Percentiles rank a stretch among this genome's conserved stretches.
Conservation (phyloP, 1,140 invertebrate species). For the Rhopalosiphum maidis region DNA sequence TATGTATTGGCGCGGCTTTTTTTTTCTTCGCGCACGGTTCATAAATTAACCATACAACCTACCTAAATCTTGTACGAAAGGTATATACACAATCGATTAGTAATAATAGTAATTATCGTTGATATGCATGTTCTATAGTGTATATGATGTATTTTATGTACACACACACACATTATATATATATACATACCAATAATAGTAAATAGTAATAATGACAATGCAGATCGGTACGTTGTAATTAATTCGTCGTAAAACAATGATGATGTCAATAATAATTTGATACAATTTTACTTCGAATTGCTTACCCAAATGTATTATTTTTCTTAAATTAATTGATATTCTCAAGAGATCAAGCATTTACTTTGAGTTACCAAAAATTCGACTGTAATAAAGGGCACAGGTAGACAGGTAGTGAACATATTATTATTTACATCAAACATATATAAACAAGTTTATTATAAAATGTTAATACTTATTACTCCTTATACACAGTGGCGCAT, state of each 20-base stretch:
- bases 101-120: slow-evolving; percentile 36
- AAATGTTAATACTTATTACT: too few species aligned
- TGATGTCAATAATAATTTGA: not conserved
- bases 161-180: not conserved
- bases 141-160: not conserved
- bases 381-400: too few species aligned
- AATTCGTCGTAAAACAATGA: not conserved
- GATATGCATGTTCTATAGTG: not conserved
- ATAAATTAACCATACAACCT: slow-evolving; percentile 15
- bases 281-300: not conserved
- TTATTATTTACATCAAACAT: too few species aligned
- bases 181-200: not conserved
- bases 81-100: slow-evolving; percentile 24
- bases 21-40: slow-evolving; percentile 5
- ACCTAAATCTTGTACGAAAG: not conserved
- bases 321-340: not conserved
- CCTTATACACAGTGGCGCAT: too few species aligned
- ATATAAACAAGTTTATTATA: too few species aligned
- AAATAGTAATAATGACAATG: not conserved
- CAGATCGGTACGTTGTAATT: not conserved
- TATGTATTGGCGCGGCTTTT: slow-evolving; percentile 3
- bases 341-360: not conserved
- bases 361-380: too few species aligned
- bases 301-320: not conserved
- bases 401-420: too few species aligned